These are phyloP conservation scores for Thymallus thymallus DNA, from an alignment of 2,113 vertebrate species.

Conservation along the genomic window DNA sequence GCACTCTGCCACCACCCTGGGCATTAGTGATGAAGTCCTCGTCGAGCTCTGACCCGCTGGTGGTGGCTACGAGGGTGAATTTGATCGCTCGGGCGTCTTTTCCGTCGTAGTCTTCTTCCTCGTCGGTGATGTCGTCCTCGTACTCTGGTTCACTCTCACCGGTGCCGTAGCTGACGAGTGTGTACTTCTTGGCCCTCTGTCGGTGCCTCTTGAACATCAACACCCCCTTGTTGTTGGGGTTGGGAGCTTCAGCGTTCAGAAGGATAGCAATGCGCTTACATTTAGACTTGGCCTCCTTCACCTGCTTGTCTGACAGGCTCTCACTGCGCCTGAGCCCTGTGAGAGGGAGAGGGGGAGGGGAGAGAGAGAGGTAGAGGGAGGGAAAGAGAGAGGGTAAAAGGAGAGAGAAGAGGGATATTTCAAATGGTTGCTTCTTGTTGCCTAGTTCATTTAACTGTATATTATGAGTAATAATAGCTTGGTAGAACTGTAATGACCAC, in stretches of 20 bases:
- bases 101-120: constrained; percentile 73
- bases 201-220: constrained; percentile 98
- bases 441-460: constrained; percentile 5
- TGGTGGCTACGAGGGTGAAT: constrained; percentile 78
- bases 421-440: constrained; percentile 12
- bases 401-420: constrained; percentile 1
- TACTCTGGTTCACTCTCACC: constrained; percentile 79
- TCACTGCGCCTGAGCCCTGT: constrained; percentile 91
- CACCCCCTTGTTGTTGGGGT: constrained; percentile 94
- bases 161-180: constrained; percentile 97
- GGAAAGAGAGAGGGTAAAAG: neutral
- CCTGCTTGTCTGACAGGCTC: constrained; percentile 94
- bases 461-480: constrained; percentile 30
- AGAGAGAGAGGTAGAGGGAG: neutral
- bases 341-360: neutral
- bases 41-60: constrained; percentile 82
- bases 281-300: constrained; percentile 97
- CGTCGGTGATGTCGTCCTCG: constrained; percentile 76
- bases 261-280: constrained; percentile 97
- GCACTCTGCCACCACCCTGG: constrained; percentile 70
- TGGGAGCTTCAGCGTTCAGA: constrained; percentile 86
- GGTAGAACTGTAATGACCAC: constrained; percentile 5
- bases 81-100: constrained; percentile 74
- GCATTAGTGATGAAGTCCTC: constrained; percentile 80
- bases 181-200: constrained; percentile 91